These are phyloP conservation scores for Alces alces DNA, from an alignment of 2,113 vertebrate species.

Conservation along the genomic window DNA sequence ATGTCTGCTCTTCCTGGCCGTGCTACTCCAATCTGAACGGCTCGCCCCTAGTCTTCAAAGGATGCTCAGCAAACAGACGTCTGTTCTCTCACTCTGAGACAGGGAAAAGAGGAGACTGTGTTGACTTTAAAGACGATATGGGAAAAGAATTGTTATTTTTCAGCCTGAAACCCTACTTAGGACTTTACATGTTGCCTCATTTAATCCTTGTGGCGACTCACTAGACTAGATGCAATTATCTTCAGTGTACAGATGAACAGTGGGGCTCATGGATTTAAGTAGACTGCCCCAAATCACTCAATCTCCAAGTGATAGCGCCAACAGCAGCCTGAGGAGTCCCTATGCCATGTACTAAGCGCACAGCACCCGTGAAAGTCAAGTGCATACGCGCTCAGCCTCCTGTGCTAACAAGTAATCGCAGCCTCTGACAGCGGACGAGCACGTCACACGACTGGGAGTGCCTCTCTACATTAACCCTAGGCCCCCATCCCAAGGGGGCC, in stretches of 20 bases:
- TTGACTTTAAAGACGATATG: background rate
- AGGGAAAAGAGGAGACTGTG: background rate
- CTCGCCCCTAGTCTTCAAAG: background rate
- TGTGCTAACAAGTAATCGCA: background rate
- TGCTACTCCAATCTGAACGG: background rate
- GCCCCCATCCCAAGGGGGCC: background rate
- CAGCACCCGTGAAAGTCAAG: background rate
- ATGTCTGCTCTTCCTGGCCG: background rate
- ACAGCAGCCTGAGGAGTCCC: background rate
- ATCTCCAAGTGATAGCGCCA: background rate
- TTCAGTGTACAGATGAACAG: background rate
- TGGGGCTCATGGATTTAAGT: background rate
- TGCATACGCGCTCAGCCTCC: background rate
- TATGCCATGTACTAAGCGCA: background rate
- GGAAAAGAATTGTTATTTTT: background rate
- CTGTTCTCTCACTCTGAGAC: background rate
- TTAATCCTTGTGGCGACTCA: background rate
- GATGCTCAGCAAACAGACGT: background rate
- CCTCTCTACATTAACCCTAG: too few relatives aligned
- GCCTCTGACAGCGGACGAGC: background rate
- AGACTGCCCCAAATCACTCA: background rate
- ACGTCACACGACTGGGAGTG: background rate
- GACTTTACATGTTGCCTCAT: background rate
- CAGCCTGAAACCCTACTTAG: background rate
- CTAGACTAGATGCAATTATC: background rate